Evolutionary conservation across 1,140 invertebrate species (phyloP).

Genomic region (Monochamus saltuarius): DNA sequence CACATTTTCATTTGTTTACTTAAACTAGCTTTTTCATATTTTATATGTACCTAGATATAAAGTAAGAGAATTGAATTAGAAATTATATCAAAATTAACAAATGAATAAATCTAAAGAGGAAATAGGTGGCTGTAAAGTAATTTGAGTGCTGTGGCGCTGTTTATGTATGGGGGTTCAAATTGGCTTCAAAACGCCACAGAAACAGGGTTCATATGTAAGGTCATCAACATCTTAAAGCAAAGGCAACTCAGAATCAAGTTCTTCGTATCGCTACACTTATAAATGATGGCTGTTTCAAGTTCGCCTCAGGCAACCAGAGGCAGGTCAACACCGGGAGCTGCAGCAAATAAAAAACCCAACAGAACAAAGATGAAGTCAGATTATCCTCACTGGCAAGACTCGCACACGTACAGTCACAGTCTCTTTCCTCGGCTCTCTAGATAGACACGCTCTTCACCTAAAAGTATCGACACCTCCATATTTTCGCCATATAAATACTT

Average conservation of each 20-base stretch:
- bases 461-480: too few relatives aligned
- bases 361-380: constrained; percentile 47
- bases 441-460: too few relatives aligned
- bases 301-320: constrained; percentile 43
- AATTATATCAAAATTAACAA: too few relatives aligned
- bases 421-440: not conserved
- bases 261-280: constrained; percentile 50
- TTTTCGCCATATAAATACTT: too few relatives aligned
- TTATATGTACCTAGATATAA: too few relatives aligned
- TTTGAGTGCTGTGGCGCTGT: too few relatives aligned
- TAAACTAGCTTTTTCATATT: too few relatives aligned
- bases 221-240: constrained; percentile 47
- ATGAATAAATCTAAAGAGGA: not conserved
- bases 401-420: constrained; percentile 20
- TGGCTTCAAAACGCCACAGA: constrained; percentile 17
- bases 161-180: constrained; percentile 11
- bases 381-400: constrained; percentile 41
- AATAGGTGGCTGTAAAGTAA: not conserved
- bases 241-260: constrained; percentile 46
- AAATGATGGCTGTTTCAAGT: constrained; percentile 49
- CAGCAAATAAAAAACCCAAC: constrained; percentile 46
- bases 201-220: constrained; percentile 39
- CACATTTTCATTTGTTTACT: too few relatives aligned
- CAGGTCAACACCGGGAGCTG: constrained; percentile 50
- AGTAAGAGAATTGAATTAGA: too few relatives aligned